Evolutionary conservation across 2,888 invertebrate species (phyloP), one percentile per base, ranked within the genome.

Genomic region (Drosophila nr. medialis): DNA sequence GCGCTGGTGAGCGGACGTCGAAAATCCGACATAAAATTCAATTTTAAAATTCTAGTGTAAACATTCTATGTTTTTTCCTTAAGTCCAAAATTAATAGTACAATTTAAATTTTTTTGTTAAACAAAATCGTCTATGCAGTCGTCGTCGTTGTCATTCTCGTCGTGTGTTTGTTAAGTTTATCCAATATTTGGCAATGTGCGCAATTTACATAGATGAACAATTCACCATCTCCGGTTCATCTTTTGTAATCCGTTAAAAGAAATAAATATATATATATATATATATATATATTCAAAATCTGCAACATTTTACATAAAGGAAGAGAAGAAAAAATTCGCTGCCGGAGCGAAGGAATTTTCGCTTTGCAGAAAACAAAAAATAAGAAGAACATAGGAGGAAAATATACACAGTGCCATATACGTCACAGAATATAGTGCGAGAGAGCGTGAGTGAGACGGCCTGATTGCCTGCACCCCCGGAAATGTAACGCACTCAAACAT

Each of bases 391-490:
- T 45, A 4, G 49, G 27, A 49, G 27, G 38, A 56, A 64, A 80
- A 81, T 65, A 66, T 58, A 80, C 64, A 80, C 45, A 85, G 86
- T 75, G 66, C 71, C 69, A 85, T 80, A 81, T 86, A 85, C 85
- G 85, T 85, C 85, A 85, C 90, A 80, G 66, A 83, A 74, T 71
- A 49, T 71, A 40, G 72, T 54, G 70, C 56, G 58, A 67, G 64
- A 59, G 86, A 59, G 85, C 76, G 82, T 76, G 85, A 72, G 86
- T 80, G 76, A 74, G 80, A 85, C 69, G 50, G 65, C 42, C 56
- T 66, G 75, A 56, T 71, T 70, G 70, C 80, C 80, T 77, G 71
- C 86, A 89, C 91, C 90, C 91, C 90, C 91, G 90, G 90, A 90
- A 90, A 91, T 90, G 91, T 91, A 86, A 81, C 75, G 69, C 72